A percentile compares a stretch with the other conserved stretches of the same genome.
phyloP scores from a whole-genome alignment of 53 echinoderm and acorn worm genomes.

The Glandiceps talaboti region DNA sequence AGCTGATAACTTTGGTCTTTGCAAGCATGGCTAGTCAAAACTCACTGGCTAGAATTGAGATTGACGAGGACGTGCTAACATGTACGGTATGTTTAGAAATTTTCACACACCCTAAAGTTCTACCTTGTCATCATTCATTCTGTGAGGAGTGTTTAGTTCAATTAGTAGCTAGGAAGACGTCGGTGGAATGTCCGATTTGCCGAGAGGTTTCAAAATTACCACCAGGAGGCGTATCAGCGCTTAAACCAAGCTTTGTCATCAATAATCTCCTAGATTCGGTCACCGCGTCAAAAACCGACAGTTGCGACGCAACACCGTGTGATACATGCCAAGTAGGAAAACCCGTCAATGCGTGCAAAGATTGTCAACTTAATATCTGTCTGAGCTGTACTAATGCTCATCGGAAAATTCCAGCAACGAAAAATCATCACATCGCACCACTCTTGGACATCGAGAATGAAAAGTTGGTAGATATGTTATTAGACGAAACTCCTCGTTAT shows the following conservation, averaged over 20 bases:
- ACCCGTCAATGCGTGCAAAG: not conserved
- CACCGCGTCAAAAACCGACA: not conserved
- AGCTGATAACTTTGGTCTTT: too few species aligned
- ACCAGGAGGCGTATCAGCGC: not conserved
- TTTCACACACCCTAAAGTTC: not conserved
- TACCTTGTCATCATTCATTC: not conserved
- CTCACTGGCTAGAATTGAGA: not conserved
- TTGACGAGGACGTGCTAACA: not conserved
- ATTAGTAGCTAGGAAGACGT: not conserved
- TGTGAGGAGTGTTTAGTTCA: not conserved
- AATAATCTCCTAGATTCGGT: not conserved
- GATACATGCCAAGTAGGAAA: not conserved
- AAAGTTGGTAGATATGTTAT: not conserved
- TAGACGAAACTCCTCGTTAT: not conserved
- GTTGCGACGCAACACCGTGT: not conserved
- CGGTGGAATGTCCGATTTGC: not conserved
- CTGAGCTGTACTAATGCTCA: not conserved
- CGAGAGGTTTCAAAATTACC: not conserved
- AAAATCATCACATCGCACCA: not conserved
- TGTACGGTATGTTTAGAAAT: not conserved
- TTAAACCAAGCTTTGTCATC: not conserved
- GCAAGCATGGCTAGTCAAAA: not conserved
- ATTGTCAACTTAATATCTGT: not conserved
- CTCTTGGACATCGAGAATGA: too few species aligned
- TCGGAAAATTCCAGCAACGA: not conserved